Evolutionary conservation across 2,797 vertebrate genomes (phyloP), one percentile per base, ranked within the genome.

Genomic region (Limnodromus scolopaceus): DNA sequence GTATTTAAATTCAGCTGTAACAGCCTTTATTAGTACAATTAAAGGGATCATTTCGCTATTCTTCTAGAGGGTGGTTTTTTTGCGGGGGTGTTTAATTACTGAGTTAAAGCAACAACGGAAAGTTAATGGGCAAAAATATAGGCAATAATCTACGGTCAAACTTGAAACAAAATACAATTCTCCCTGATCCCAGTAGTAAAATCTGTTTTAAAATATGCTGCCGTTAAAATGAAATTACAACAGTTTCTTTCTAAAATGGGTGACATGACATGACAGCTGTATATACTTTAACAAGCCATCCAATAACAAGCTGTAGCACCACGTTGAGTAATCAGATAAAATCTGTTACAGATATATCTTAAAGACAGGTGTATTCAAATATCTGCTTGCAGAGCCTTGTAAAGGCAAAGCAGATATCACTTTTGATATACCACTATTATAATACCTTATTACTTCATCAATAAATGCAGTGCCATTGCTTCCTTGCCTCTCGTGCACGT

Each of bases 1-100:
- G 49, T 95, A 96, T 92, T 97, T 93, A 96, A 98, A 94, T 94
- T 71, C 38, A 97, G 60, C 88, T 94, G 82, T 91, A 87, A 90
- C 55, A 87, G 19, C 87, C 82, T 97, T 97, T 87, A 96, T 74
- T 93, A 96, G 45, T 55, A 95, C 36, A 93, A 94, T 91, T 93
- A 96, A 95, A 94, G 70, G 66, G 43, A 94, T 93, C 27, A 91
- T 91, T 92, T 95, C 41, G 60, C 36, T 91, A 89, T 91, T 95
- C 92, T 95, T 96, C 84, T 82, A 69, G 45, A 80, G 9, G 9
- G 16, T 60, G 25, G 5, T 3, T 61, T 91, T 95, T 84, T 89
- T 89, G 48, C 5, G 7, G 34, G 41, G 3, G 22, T 84, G 30
- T 66, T 79, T 95, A 87, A 94, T 95, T 91, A 94, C 53, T 48